phyloP scores from a whole-genome alignment of 2,888 invertebrate genomes.

The Heliconius charithonia region DNA sequence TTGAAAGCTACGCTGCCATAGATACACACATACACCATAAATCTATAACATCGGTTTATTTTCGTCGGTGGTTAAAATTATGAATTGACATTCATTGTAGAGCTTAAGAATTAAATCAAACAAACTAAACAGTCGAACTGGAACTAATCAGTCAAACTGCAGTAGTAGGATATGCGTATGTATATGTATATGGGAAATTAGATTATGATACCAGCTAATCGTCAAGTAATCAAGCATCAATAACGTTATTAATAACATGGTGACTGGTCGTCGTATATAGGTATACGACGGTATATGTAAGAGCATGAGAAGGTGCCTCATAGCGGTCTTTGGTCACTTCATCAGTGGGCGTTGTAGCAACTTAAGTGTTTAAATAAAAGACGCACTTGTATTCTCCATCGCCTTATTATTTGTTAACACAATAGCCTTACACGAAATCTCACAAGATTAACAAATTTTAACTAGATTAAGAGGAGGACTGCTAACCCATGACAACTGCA shows the following conservation, averaged over 20 bases:
- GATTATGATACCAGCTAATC: slow-evolving; percentile 9
- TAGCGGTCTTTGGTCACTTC: too few species aligned
- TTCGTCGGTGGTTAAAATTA: too few species aligned
- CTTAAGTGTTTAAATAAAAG: not conserved
- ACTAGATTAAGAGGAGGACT: not conserved
- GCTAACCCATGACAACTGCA: not conserved
- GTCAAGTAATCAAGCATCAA: slow-evolving; percentile 10
- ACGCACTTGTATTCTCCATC: not conserved
- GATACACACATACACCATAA: too few species aligned
- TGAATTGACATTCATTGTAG: not conserved
- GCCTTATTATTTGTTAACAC: not conserved
- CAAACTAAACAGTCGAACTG: not conserved
- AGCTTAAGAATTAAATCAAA: not conserved
- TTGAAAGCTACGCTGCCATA: too few species aligned
- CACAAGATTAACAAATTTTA: not conserved
- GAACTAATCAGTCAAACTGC: not conserved
- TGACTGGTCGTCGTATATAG: not conserved
- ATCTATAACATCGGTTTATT: too few species aligned
- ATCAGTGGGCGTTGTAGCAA: too few species aligned
- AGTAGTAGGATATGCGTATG: not conserved
- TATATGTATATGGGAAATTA: not conserved
- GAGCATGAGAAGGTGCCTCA: too few species aligned
- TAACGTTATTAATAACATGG: slow-evolving; percentile 15
- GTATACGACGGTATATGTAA: not conserved
- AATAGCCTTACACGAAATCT: too few species aligned